Base-by-base conservation (phyloP, 30 jellyfish, hydroid and myxozoan species). In the Rhopilema esculentum region DNA sequence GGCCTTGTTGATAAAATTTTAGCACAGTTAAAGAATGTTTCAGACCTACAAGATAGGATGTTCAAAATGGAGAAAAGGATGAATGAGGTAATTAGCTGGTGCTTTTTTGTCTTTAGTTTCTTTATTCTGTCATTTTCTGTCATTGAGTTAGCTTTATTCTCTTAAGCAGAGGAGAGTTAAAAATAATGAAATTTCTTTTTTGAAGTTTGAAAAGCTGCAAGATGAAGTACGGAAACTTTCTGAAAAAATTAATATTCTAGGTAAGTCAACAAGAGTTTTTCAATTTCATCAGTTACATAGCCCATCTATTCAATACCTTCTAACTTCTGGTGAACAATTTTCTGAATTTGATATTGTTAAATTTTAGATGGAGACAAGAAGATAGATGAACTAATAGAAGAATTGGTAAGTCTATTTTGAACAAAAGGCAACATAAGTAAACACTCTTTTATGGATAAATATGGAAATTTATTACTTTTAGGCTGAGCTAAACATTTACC, bases 11-110 rank as follows among this genome's bases (percentile, higher is more conserved):
- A 85, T 75, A 63, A 85, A 69, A 75, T 85, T 25, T 66, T 84
- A 29, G 53, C 75, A 19, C 93, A 84, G 26, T 31, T 85, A 50
- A 79, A 85, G 27, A 74, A 85, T 85, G 87, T 84, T 12, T 17
- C 93, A 15, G 93, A 84, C 31, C 88, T 84, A 9, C 88, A 73
- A 72, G 88, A 72, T 1, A 72, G 88, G 75, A 84, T 73, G 88
- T 84, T 0, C 74, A 53, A 73, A 28, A 57, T 84, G 87, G 93
- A 84, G 51, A 84, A 84, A 20, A 75, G 52, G 29, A 73, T 75
- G 88, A 80, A 75, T 30, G 94, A 85, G 88, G 94, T 85, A 49
- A 25, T 68, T 20, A 24, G 16, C 24, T 23, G 25, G 16, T 23
- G 9, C 8, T 23, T 30, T 15, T n/a, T n/a, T n/a, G n/a, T n/a